phyloP scores from a whole-genome alignment of 2,113 vertebrate species.

The Entosphenus tridentatus region DNA sequence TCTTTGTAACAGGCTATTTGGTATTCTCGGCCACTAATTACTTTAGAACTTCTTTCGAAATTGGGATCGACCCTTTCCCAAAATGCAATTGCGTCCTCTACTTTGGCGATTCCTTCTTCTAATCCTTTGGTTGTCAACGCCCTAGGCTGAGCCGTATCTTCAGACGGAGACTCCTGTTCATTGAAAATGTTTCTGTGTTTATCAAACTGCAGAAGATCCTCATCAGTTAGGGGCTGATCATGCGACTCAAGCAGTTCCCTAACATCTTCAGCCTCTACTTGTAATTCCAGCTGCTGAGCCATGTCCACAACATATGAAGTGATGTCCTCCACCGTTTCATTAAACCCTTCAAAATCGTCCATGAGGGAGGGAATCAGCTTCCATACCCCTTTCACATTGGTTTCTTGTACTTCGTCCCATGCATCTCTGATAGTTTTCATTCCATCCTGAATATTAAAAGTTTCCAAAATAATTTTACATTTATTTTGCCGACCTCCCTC shows the following conservation, averaged over 20 bases:
- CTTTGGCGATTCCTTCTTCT: neutral
- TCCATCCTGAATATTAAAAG: conserved; percentile 7
- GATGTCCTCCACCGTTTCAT: neutral
- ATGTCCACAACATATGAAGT: neutral
- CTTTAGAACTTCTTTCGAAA: neutral
- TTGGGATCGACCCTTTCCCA: neutral
- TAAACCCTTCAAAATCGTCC: neutral
- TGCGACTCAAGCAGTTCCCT: conserved; percentile 5
- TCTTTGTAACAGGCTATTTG: too few species aligned
- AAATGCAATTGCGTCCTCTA: neutral
- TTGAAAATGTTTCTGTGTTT: neutral
- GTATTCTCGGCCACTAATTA: too few species aligned
- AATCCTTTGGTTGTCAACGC: neutral
- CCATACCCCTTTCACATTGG: conserved; percentile 4
- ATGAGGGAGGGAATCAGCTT: neutral
- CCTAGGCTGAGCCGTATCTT: neutral
- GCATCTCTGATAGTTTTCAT: conserved; percentile 7
- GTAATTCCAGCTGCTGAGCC: neutral
- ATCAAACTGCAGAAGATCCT: neutral
- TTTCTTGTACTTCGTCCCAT: conserved; percentile 4
- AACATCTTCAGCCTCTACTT: conserved; percentile 2
- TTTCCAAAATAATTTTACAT: conserved; percentile 6
- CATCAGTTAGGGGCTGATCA: neutral
- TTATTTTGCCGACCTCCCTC: neutral
- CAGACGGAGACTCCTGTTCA: neutral